Conservation (phyloP, 92 coral and sea anemone genomes). For the Metridium senile region DNA sequence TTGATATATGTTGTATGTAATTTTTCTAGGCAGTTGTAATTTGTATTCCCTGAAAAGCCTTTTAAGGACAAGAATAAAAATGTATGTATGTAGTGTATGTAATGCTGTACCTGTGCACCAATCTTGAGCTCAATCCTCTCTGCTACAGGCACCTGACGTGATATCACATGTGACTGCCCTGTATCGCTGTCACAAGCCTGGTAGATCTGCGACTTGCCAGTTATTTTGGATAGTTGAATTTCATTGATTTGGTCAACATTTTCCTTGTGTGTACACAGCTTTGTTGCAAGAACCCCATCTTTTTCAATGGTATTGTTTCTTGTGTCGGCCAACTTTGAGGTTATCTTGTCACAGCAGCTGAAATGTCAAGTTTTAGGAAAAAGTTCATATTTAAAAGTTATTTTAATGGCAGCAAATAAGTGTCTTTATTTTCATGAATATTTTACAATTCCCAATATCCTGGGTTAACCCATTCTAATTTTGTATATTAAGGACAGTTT, state of each 20-base stretch:
- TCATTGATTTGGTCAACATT: conserved; percentile 94
- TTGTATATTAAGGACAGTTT: too few relatives aligned
- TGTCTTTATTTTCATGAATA: too few relatives aligned
- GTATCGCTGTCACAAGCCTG: conserved; percentile 88
- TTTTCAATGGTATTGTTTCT: conserved; percentile 71
- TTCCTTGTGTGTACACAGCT: conserved; percentile 96
- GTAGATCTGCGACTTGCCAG: conserved; percentile 67
- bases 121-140: conserved; percentile 79
- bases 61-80: neutral
- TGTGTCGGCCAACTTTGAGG: conserved; percentile 69
- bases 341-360: conserved; percentile 83
- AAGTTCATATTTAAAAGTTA: neutral
- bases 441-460: too few relatives aligned
- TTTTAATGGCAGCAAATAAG: neutral
- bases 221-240: conserved; percentile 69
- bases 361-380: neutral
- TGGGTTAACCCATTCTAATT: too few relatives aligned
- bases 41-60: too few relatives aligned
- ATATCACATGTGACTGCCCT: conserved; percentile 52
- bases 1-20: too few relatives aligned
- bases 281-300: conserved; percentile 87
- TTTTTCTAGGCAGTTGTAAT: too few relatives aligned
- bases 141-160: conserved; percentile 82
- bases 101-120: conserved; percentile 84
- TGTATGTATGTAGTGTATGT: neutral